These are phyloP conservation scores for Salvelinus fontinalis DNA, from an alignment of 2,113 vertebrate genomes.

Conservation along the genomic window DNA sequence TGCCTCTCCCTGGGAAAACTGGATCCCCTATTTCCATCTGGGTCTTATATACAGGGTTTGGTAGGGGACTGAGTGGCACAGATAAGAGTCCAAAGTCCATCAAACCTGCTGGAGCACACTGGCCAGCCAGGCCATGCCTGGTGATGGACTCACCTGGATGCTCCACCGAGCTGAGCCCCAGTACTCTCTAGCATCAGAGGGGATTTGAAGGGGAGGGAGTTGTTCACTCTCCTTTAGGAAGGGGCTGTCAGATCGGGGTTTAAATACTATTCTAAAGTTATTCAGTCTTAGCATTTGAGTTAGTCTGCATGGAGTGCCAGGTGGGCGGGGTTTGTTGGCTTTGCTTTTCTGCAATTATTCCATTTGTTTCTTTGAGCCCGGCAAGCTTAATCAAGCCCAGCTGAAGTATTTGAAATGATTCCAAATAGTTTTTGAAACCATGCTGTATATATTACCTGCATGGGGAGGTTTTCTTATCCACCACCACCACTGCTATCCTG, in stretches of 20 bases:
- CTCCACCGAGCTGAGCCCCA: conserved; percentile 11
- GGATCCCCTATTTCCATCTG: background rate
- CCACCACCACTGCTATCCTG: no score
- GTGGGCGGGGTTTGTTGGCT: no score
- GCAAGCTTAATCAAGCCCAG: no score
- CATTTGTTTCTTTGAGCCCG: no score
- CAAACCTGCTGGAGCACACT: conserved; percentile 31
- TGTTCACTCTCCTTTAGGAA: background rate
- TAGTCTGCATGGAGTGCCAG: no score
- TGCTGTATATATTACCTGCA: conserved; percentile 10
- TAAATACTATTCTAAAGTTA: no score
- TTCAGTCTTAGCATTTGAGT: no score
- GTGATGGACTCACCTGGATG: conserved; percentile 18
- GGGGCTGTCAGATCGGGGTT: background rate
- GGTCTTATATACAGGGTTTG: background rate
- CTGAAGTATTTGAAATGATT: no score
- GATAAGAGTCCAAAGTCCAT: conserved; percentile 44
- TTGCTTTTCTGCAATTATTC: no score
- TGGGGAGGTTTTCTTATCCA: conserved; percentile 13
- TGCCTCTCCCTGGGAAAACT: background rate
- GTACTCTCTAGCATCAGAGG: background rate
- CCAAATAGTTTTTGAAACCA: no score
- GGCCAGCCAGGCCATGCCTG: conserved; percentile 6
- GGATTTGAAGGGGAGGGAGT: background rate
- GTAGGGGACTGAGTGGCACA: conserved; percentile 24